Conservation (phyloP, 2,113 vertebrate genomes). For the Engystomops pustulosus region DNA sequence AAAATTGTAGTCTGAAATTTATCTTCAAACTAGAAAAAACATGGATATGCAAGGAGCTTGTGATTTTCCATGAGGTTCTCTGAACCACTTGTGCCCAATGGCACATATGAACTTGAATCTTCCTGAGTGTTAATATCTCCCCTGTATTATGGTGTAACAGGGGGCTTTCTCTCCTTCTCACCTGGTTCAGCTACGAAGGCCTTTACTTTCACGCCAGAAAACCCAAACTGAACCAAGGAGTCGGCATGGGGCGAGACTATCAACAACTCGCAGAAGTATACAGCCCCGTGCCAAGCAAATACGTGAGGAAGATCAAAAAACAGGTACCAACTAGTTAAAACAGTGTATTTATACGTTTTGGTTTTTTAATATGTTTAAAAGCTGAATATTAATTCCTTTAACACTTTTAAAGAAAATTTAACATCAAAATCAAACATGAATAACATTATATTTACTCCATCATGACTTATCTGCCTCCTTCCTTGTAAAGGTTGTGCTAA, state of each 20-base stretch:
- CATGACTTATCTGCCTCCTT: too few species aligned
- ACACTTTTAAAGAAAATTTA: too few species aligned
- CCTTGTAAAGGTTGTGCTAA: too few species aligned
- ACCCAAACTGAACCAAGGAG: slow-evolving; percentile 83
- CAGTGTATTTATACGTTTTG: background rate
- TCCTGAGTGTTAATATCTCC: slow-evolving; percentile 58
- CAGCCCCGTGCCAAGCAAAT: slow-evolving; percentile 91
- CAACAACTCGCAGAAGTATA: slow-evolving; percentile 92
- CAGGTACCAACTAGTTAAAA: background rate
- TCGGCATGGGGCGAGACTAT: slow-evolving; percentile 87
- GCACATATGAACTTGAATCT: slow-evolving; percentile 26
- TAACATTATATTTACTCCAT: too few species aligned
- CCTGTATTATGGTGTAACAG: slow-evolving; percentile 59
- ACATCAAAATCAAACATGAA: too few species aligned
- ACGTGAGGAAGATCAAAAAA: slow-evolving; percentile 73
- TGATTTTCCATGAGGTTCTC: slow-evolving; percentile 24
- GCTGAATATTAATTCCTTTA: too few species aligned
- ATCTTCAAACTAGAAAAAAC: background rate
- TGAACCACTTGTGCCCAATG: slow-evolving; percentile 47
- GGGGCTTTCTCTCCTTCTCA: slow-evolving; percentile 61
- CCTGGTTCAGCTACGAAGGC: slow-evolving; percentile 83
- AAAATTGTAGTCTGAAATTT: background rate
- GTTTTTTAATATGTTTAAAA: background rate
- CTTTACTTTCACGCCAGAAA: slow-evolving; percentile 93
- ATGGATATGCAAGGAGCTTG: slow-evolving; percentile 50